Evolutionary conservation across 1,140 invertebrate genomes (phyloP), one percentile per base, ranked within the genome.

Genomic region (Plectus sambesii): DNA sequence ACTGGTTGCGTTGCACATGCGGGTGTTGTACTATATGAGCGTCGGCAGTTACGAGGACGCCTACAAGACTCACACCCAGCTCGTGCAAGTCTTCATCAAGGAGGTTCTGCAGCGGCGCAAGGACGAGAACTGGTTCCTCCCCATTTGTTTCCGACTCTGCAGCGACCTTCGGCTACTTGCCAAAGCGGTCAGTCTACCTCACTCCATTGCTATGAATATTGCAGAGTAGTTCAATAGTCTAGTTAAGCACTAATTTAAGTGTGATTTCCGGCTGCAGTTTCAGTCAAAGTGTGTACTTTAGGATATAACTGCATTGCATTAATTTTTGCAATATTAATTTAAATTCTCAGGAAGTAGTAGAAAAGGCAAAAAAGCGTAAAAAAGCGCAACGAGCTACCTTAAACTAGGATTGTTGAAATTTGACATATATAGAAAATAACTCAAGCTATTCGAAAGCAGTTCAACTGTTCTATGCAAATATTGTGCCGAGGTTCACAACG

Each of bases 61-160:
- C 9, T 60, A 42, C 30, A 45, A 40, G 8, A 30, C 58, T 22
- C 56, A 59, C 42, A 45, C 48, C 19, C 55, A 56, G 41, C 51
- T 42, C 19, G 26, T 60, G 8, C 60, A 62, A 73, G 73, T 72
- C 66, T 74, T 73, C 54, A 51, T 93, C 36, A 81, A 82, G 0
- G 87, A 84, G 68, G 77, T 87, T 25, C 74, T 97, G 42, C 84
- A 88, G 71, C 72, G 77, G 12, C 81, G 86, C 56, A 90, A 89
- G 62, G 89, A 94, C 65, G 87, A 94, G 60, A 97, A 96, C 70
- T 97, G 90, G 90, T 81, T 81, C 62, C 67, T 96, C 3, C 84
- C 87, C 0, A 76, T 94, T 3, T 84, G 96, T 82, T 85, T 87
- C 66, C 77, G 78, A 2, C 77, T 89, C 17, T 87, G 86, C 62